Conservation (phyloP, 37 sponge, comb jelly and placozoan genomes). For the Halisarca cf. caerulea region DNA sequence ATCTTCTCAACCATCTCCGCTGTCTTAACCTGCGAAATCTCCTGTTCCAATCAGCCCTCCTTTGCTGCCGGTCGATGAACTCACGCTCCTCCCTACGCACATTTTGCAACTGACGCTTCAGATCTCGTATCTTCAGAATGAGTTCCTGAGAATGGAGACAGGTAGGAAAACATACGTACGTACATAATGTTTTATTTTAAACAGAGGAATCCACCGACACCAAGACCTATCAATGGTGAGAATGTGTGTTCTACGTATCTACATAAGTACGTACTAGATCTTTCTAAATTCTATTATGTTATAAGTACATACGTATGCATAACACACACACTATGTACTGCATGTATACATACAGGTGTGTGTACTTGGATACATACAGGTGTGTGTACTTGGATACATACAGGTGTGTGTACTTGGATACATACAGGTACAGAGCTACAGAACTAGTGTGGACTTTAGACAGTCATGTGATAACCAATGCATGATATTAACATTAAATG, state of each 20-base stretch:
- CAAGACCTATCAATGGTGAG: too few species aligned
- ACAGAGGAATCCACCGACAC: too few species aligned
- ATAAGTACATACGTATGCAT: too few species aligned
- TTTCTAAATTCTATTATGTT: too few species aligned
- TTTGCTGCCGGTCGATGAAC: slow-evolving; percentile 5
- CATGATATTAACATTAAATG: background rate
- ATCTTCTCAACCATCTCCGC: slow-evolving; percentile 16
- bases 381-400: background rate
- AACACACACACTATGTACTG: too few species aligned
- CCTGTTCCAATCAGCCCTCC: slow-evolving; percentile 13
- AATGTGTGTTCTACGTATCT: too few species aligned
- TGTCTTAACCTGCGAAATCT: background rate
- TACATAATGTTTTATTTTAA: too few species aligned
- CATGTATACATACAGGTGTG: background rate
- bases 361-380: background rate
- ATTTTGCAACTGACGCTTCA: slow-evolving; percentile 1
- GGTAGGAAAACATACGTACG: too few species aligned
- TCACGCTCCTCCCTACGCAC: slow-evolving; percentile 2
- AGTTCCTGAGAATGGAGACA: background rate
- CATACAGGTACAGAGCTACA: too few species aligned
- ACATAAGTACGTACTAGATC: too few species aligned
- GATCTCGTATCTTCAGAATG: slow-evolving; percentile 9
- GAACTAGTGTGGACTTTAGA: too few species aligned
- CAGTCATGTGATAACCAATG: too few species aligned
- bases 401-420: background rate